Percentiles rank a stretch among this genome's conserved stretches.
Conservation (phyloP, 2,113 vertebrate species). For the Asarcornis scutulata region DNA sequence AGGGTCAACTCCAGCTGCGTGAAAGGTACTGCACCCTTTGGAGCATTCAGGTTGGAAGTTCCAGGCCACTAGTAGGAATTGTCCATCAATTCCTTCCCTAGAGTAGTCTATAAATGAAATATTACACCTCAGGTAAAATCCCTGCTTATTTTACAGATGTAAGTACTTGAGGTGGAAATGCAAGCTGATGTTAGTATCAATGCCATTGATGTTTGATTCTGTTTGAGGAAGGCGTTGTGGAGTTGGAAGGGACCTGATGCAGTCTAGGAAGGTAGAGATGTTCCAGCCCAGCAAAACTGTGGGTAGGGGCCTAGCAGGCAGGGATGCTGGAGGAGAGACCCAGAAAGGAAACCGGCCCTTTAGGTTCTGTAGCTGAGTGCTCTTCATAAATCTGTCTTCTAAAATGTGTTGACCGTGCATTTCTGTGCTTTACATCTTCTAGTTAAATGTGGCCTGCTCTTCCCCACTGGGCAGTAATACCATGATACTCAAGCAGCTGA, state of each 20-base stretch:
- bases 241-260: neutral
- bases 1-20: neutral
- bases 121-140: neutral
- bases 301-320: neutral
- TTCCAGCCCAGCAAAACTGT: neutral
- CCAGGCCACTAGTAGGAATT: neutral
- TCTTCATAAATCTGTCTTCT: neutral
- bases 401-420: neutral
- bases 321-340: neutral
- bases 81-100: neutral
- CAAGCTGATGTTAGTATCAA: neutral
- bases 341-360: neutral
- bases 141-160: neutral
- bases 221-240: neutral
- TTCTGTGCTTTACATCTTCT: neutral
- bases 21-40: neutral
- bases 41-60: neutral
- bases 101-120: neutral
- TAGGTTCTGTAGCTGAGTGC: neutral
- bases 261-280: neutral
- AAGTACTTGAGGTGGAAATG: neutral
- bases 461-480: neutral
- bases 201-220: neutral
- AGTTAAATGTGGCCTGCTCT: neutral
- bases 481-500: neutral